A percentile compares a stretch with the other conserved stretches of the same genome.
Evolutionary conservation across 2,113 vertebrate species (phyloP).

Genomic region (Epinephelus lanceolatus): DNA sequence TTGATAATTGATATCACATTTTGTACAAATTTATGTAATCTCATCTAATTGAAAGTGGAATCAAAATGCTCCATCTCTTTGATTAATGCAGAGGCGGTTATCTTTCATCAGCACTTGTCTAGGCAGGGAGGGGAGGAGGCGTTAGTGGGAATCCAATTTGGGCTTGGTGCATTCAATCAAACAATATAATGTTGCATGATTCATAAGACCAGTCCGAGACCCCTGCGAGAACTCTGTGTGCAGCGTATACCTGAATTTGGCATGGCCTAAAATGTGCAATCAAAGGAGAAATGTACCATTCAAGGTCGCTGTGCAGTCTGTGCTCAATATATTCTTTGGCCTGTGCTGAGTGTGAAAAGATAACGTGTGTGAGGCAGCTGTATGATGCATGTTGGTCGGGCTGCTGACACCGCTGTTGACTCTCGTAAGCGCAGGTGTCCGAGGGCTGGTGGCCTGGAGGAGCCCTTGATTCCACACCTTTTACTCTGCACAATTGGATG

Average conservation of each 20-base stretch:
- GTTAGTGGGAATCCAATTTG: conserved; percentile 80
- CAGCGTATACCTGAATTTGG: conserved; percentile 27
- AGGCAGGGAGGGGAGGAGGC: conserved; percentile 62
- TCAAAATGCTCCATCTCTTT: conserved; percentile 82
- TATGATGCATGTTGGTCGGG: conserved; percentile 68
- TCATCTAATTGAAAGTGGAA: conserved; percentile 81
- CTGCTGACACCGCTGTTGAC: conserved; percentile 76
- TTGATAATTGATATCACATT: conserved; percentile 78
- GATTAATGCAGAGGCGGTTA: conserved; percentile 82
- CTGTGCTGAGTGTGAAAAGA: conserved; percentile 50
- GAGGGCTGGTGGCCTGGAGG: conserved; percentile 53
- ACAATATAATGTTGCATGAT: conserved; percentile 78
- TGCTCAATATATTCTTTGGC: conserved; percentile 51
- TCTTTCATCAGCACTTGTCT: conserved; percentile 80
- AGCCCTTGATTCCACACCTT: conserved; percentile 65
- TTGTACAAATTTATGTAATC: conserved; percentile 79
- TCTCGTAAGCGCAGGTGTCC: conserved; percentile 73
- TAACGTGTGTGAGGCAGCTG: conserved; percentile 58
- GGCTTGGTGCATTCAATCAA: conserved; percentile 79
- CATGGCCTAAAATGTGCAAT: conserved; percentile 52
- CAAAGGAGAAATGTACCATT: conserved; percentile 43
- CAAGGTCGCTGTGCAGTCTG: conserved; percentile 49
- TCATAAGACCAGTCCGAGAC: conserved; percentile 64
- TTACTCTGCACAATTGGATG: conserved; percentile 72
- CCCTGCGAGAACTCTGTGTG: conserved; percentile 32